phyloP scores from a whole-genome alignment of 92 coral and sea anemone genomes.

The Heliopora coerulea region DNA sequence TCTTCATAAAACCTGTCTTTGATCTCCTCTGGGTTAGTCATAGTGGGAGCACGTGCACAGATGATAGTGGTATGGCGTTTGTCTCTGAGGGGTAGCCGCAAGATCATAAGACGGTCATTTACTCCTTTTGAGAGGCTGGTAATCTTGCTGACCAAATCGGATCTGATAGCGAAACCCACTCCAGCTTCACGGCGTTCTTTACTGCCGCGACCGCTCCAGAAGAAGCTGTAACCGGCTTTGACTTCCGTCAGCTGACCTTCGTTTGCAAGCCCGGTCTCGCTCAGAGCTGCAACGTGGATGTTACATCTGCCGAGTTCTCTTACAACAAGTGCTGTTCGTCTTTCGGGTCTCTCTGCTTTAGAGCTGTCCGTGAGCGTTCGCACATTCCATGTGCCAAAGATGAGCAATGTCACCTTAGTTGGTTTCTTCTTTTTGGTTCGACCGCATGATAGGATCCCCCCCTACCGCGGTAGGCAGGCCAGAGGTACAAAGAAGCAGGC shows the following conservation, averaged over 20 bases:
- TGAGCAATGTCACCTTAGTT: not conserved
- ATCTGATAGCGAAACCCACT: slow-evolving; percentile 48
- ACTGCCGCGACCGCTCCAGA: slow-evolving; percentile 11
- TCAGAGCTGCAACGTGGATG: slow-evolving; percentile 2
- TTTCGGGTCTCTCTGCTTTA: slow-evolving; percentile 13
- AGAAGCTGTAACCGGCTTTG: slow-evolving; percentile 28
- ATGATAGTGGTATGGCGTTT: slow-evolving; percentile 42
- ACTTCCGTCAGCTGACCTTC: slow-evolving; percentile 6
- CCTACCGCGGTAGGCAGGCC: slow-evolving; percentile 43
- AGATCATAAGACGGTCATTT: slow-evolving; percentile 9
- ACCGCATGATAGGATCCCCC: slow-evolving; percentile 28
- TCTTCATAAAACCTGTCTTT: slow-evolving; percentile 47
- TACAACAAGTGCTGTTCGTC: too few relatives aligned
- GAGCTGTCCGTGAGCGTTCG: slow-evolving; percentile 32
- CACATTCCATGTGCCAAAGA: slow-evolving; percentile 36
- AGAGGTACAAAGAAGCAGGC: not conserved
- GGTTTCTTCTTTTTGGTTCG: not conserved
- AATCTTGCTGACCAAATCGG: slow-evolving; percentile 17
- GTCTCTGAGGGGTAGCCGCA: slow-evolving; percentile 12
- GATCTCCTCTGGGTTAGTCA: slow-evolving; percentile 57
- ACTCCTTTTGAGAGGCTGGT: not conserved
- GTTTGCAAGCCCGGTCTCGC: slow-evolving; percentile 6
- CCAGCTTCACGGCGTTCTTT: slow-evolving; percentile 47
- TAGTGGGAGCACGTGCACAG: slow-evolving; percentile 58
- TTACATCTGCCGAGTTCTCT: slow-evolving; percentile 15